These are phyloP conservation scores for Oxycera nigricornis DNA, from an alignment of 2,888 invertebrate genomes.

Conservation along the genomic window DNA sequence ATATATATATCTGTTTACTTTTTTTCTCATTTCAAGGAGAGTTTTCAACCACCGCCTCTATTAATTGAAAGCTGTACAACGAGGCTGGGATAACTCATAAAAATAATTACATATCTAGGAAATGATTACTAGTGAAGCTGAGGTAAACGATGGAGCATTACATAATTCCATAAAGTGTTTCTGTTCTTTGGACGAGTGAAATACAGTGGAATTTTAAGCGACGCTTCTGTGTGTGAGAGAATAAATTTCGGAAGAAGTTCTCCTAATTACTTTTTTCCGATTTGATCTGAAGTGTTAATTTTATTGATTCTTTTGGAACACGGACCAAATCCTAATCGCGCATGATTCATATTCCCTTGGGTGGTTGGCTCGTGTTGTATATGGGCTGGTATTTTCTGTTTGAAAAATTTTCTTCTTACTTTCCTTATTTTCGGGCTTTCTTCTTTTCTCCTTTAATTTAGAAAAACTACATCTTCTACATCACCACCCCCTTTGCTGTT, in stretches of 20 bases:
- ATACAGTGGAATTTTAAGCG: neutral
- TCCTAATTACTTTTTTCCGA: slow-evolving; percentile 32
- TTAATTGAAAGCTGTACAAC: no score
- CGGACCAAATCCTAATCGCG: slow-evolving; percentile 42
- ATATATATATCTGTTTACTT: no score
- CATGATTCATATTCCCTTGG: slow-evolving; percentile 49
- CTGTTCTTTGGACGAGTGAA: neutral
- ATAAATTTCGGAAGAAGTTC: neutral
- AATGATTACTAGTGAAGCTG: no score
- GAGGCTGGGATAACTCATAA: no score
- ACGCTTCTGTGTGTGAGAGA: neutral
- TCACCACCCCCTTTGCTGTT: slow-evolving; percentile 30
- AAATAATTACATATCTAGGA: no score
- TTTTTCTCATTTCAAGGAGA: no score
- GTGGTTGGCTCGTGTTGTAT: slow-evolving; percentile 25
- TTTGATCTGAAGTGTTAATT: slow-evolving; percentile 44
- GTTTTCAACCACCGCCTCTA: no score
- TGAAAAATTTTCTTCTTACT: slow-evolving; percentile 52
- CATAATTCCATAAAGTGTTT: no score
- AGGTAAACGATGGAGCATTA: no score
- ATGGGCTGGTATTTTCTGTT: slow-evolving; percentile 35
- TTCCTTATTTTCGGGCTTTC: slow-evolving; percentile 36
- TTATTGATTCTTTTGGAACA: slow-evolving; percentile 47
- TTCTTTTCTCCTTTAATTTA: slow-evolving; percentile 45
- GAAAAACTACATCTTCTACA: slow-evolving; percentile 46